These are phyloP conservation scores for Mesorhabditis belari DNA, from an alignment of 2,888 invertebrate genomes.

Conservation along the genomic window DNA sequence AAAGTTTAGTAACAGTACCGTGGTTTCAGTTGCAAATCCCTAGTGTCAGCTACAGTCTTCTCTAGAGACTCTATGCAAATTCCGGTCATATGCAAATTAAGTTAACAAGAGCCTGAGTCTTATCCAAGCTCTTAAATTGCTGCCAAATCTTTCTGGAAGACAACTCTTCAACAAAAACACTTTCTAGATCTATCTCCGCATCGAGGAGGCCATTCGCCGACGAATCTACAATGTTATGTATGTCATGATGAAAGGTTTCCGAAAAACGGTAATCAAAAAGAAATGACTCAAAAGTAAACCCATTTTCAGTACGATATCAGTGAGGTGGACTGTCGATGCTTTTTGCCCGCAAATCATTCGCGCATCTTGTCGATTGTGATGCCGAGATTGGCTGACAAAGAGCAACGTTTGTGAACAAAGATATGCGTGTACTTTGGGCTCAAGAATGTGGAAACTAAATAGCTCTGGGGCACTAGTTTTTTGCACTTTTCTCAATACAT, in stretches of 20 bases:
- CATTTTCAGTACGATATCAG: not conserved
- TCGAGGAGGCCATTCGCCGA: conserved; percentile 12
- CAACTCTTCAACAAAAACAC: too few species aligned
- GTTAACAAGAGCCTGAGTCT: too few species aligned
- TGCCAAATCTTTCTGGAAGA: too few species aligned
- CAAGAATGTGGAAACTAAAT: not conserved
- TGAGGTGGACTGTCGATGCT: conserved; percentile 7
- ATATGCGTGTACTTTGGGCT: not conserved
- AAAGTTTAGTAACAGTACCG: too few species aligned
- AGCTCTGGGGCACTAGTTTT: too few species aligned
- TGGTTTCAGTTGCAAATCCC: too few species aligned
- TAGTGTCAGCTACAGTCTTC: too few species aligned
- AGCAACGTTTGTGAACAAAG: conserved; percentile 10
- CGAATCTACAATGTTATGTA: conserved; percentile 21
- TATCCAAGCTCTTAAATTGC: not conserved
- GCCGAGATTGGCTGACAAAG: conserved; percentile 26
- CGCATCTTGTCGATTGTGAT: conserved; percentile 28
- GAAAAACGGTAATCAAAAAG: conserved; percentile 13
- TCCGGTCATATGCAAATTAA: too few species aligned
- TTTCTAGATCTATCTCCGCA: not conserved
- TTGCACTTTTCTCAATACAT: too few species aligned
- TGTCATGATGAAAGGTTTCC: conserved; percentile 17
- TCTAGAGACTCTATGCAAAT: too few species aligned
- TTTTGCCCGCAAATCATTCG: conserved; percentile 32
- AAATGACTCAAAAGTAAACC: not conserved